These are phyloP conservation scores for Drosophila paulistorum DNA, from an alignment of 1,140 invertebrate species.

Conservation along the genomic window DNA sequence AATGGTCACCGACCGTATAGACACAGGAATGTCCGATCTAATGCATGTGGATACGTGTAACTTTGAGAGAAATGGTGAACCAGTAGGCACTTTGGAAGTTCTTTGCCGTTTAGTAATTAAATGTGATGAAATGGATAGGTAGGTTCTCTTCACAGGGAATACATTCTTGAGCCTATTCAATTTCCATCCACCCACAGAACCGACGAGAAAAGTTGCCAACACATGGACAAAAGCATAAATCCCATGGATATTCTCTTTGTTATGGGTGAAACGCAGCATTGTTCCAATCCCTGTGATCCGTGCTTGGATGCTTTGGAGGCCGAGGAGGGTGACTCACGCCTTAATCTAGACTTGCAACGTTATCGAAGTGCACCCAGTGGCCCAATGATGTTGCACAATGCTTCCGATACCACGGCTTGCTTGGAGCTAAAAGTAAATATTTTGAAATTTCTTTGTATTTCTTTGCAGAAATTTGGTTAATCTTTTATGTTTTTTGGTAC, in stretches of 20 bases:
- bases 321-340: slow-evolving; percentile 36
- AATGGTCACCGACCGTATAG: slow-evolving; percentile 29
- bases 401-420: slow-evolving; percentile 30
- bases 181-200: neutral
- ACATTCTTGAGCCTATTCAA: neutral
- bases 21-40: slow-evolving; percentile 38
- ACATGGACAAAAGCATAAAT: slow-evolving; percentile 55
- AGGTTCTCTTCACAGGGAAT: neutral
- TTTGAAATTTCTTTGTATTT: no score
- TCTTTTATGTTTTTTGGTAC: neutral
- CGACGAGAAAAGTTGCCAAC: neutral
- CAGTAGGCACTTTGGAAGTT: slow-evolving; percentile 41
- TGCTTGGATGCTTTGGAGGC: slow-evolving; percentile 24
- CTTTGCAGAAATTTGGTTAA: no score
- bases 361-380: slow-evolving; percentile 32
- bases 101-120: slow-evolving; percentile 42
- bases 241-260: slow-evolving; percentile 57
- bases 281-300: slow-evolving; percentile 34
- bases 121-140: slow-evolving; percentile 32
- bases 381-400: slow-evolving; percentile 15
- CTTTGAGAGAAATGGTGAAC: neutral
- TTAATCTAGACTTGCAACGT: slow-evolving; percentile 46
- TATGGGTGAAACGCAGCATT: slow-evolving; percentile 48
- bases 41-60: slow-evolving; percentile 28
- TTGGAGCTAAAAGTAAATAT: slow-evolving; percentile 38